phyloP scores from a whole-genome alignment of 1,140 invertebrate species.

The Papilio machaon region DNA sequence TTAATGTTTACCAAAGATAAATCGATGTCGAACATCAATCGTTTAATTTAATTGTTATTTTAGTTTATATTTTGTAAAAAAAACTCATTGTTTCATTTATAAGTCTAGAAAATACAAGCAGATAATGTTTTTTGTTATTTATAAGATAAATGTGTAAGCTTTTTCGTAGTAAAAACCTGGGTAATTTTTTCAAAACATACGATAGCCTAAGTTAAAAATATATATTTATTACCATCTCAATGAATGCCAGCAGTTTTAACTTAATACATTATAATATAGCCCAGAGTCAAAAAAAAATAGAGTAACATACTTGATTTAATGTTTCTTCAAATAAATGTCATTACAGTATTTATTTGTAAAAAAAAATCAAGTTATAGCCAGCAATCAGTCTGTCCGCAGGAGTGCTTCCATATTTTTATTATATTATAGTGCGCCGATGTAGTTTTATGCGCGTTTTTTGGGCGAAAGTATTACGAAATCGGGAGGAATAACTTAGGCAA shows the following conservation, averaged over 20 bases:
- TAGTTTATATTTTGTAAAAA: neutral
- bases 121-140: neutral
- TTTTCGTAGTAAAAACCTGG: conserved; percentile 6
- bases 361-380: conserved; percentile 46
- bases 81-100: neutral
- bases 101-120: neutral
- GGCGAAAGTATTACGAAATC: conserved; percentile 52
- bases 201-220: neutral
- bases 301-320: neutral
- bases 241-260: neutral
- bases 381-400: conserved; percentile 79
- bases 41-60: conserved; percentile 5
- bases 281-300: neutral
- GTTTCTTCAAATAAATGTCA: conserved; percentile 26
- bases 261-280: conserved; percentile 23
- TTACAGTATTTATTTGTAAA: conserved; percentile 24
- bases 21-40: conserved; percentile 31
- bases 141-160: neutral
- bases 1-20: conserved; percentile 35
- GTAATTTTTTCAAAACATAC: neutral
- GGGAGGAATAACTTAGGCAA: conserved; percentile 4
- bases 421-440: conserved; percentile 70
- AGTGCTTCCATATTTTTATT: conserved; percentile 80
- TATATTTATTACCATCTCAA: neutral
- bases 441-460: conserved; percentile 63